Percentiles rank a stretch among this genome's conserved stretches.
These are phyloP conservation scores for Lycocerus yunnanus DNA, from an alignment of 2,888 invertebrate species.

Conservation along the genomic window DNA sequence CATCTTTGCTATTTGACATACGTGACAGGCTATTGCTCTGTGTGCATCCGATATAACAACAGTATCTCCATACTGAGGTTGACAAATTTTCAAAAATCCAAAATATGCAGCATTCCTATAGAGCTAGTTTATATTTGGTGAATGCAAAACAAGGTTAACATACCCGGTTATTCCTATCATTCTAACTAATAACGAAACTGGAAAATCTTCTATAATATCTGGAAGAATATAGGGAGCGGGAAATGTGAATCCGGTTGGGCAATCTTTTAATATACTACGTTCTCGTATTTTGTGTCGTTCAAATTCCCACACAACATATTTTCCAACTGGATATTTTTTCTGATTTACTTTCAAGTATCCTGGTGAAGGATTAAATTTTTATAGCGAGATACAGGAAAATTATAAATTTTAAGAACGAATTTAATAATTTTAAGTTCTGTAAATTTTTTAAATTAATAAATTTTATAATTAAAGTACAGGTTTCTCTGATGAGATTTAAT, in stretches of 20 bases:
- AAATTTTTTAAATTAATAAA: too few species aligned
- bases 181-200: constrained; percentile 67
- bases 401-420: too few species aligned
- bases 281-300: constrained; percentile 59
- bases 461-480: too few species aligned
- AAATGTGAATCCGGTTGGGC: neutral
- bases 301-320: constrained; percentile 64
- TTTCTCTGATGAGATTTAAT: too few species aligned
- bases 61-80: constrained; percentile 73
- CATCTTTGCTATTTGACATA: constrained; percentile 79
- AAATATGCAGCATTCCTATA: constrained; percentile 74
- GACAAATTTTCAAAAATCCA: constrained; percentile 72
- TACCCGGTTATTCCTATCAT: constrained; percentile 74
- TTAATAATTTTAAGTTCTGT: too few species aligned
- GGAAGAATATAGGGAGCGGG: constrained; percentile 51
- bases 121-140: neutral
- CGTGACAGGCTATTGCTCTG: constrained; percentile 77
- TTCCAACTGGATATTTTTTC: constrained; percentile 67
- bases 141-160: neutral
- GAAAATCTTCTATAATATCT: constrained; percentile 62
- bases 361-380: too few species aligned
- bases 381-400: too few species aligned
- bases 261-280: neutral
- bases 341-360: constrained; percentile 71
- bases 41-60: constrained; percentile 77